phyloP scores from a whole-genome alignment of 2,888 invertebrate genomes.

The Lasiommata megera region DNA sequence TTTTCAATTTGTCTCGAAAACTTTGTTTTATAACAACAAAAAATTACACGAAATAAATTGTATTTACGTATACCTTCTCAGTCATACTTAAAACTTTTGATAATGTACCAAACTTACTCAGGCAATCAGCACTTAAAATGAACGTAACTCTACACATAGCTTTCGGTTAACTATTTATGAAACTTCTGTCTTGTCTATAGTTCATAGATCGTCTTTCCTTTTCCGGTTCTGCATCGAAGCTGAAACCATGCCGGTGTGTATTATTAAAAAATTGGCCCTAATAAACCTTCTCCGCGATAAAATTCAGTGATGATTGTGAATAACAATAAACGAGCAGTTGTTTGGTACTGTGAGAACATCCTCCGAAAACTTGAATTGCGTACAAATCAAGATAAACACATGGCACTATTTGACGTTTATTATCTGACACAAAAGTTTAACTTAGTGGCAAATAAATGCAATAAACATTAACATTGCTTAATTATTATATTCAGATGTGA shows the following conservation, averaged over 20 bases:
- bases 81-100: no score
- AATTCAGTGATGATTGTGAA: slow-evolving; percentile 44
- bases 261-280: slow-evolving; percentile 48
- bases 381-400: slow-evolving; percentile 66
- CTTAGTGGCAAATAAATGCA: slow-evolving; percentile 8
- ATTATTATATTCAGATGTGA: background rate
- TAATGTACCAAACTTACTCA: no score
- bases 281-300: slow-evolving; percentile 44
- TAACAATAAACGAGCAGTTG: slow-evolving; percentile 29
- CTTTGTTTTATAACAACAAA: no score
- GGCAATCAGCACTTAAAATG: background rate
- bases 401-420: slow-evolving; percentile 74
- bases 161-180: slow-evolving; percentile 22
- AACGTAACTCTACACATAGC: slow-evolving; percentile 25
- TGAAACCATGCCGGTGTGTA: slow-evolving; percentile 82
- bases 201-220: slow-evolving; percentile 66
- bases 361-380: slow-evolving; percentile 27
- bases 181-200: slow-evolving; percentile 50
- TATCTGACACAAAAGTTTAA: slow-evolving; percentile 32
- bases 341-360: slow-evolving; percentile 6
- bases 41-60: no score
- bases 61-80: no score
- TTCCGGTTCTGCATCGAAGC: slow-evolving; percentile 81
- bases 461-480: slow-evolving; percentile 10
- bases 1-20: no score